Base-by-base conservation (phyloP, 2,797 vertebrate genomes). In the Cephalopachus bancanus region DNA sequence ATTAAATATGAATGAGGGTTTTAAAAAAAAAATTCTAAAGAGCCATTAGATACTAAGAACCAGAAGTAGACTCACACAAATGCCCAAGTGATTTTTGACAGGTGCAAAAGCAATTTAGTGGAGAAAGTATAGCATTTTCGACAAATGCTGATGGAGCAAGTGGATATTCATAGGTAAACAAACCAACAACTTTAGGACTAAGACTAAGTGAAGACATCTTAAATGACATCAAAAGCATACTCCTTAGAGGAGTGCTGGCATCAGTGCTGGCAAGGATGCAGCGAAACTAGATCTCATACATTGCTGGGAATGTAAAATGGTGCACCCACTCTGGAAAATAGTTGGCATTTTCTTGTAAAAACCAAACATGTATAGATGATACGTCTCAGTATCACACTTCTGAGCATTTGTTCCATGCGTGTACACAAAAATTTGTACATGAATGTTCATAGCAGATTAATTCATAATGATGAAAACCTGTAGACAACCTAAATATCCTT, bases 311-410 rank as follows among this genome's bases (percentile, higher is more conserved):
- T 92, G n/a, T 72, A 33, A 95, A 89, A 44, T 76, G 19, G 44
- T 69, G 64, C 12, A 64, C 24, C 33, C 74, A 89, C 28, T 65
- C 33, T 59, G 67, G 37, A 71, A 93, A 75, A 53, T 55, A 89
- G 67, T 86, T 28, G 44, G n/a, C 79, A 72, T 55, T 94, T 96
- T 93, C 55, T 75, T 83, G 24, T 10, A 59, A 80, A 44, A 90
- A 69, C 57, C 57, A 51, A 60, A n/a, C 14, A 24, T 57, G 65
- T 24, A 57, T 57, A 76, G 60, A 65, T 7, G 4, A 22, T 83
- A 76, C 37, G 17, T 44, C 81, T 74, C 60, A 59, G 22, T 88
- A 67, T 72, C 85, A 12, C 44, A 72, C 4, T 76, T 28, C 20
- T 78, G 83, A 72, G 55, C 33, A 33, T 84, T 92, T 88, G 65